A percentile compares a stretch with the other conserved stretches of the same genome.
These are phyloP conservation scores for Leucopsar rothschildi DNA, from an alignment of 2,113 vertebrate species.

Conservation along the genomic window DNA sequence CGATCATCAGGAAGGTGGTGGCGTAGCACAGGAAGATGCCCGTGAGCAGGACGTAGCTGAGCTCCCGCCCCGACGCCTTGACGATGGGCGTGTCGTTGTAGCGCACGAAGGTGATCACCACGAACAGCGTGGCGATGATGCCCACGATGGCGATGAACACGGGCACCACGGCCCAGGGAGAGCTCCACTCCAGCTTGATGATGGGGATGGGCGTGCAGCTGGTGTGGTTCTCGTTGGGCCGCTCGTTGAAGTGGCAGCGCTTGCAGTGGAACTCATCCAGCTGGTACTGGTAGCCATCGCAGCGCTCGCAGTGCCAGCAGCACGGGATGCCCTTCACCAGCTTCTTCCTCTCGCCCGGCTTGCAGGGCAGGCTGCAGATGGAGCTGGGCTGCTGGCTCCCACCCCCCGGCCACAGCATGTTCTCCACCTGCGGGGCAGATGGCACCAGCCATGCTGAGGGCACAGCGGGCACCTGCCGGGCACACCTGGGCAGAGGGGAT, in stretches of 20 bases:
- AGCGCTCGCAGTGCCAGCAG: constrained; percentile 96
- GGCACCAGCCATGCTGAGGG: neutral
- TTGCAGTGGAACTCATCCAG: constrained; percentile 91
- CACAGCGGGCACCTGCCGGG: fast-evolving
- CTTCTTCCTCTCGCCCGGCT: constrained; percentile 90
- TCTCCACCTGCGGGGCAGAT: constrained; percentile 74
- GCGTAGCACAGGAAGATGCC: constrained; percentile 95
- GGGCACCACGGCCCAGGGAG: constrained; percentile 90
- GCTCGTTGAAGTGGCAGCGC: constrained; percentile 89
- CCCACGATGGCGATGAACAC: constrained; percentile 89
- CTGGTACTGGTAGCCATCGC: constrained; percentile 94
- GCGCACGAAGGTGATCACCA: constrained; percentile 89
- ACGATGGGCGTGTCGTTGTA: constrained; percentile 96
- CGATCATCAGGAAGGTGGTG: constrained; percentile 96
- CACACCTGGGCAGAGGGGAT: fast-evolving
- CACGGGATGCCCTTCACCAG: constrained; percentile 92
- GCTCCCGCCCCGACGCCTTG: constrained; percentile 92
- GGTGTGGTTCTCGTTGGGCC: constrained; percentile 92
- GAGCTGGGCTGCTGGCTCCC: constrained; percentile 82
- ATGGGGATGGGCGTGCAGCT: constrained; percentile 90
- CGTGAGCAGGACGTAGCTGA: constrained; percentile 92
- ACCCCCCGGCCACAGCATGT: constrained; percentile 87
- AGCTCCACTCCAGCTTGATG: constrained; percentile 93
- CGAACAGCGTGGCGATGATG: constrained; percentile 89
- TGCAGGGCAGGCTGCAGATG: constrained; percentile 93